These are phyloP conservation scores for Rhineura floridana DNA, from an alignment of 2,113 vertebrate species.

Conservation along the genomic window DNA sequence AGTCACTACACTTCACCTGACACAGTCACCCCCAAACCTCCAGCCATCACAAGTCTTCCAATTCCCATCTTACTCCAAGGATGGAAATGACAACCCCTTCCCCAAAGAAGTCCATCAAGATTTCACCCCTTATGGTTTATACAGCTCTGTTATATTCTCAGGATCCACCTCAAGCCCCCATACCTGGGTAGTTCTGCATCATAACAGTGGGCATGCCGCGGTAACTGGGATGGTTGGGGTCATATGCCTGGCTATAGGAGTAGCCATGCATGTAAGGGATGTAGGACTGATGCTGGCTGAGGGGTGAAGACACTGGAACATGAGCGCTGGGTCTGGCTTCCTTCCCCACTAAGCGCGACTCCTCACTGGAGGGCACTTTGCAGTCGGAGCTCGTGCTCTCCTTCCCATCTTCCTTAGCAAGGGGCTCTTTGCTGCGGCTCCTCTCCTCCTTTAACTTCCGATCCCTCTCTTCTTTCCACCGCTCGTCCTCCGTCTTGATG, in stretches of 20 bases:
- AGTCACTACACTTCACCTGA: not conserved
- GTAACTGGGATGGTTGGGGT: conserved; percentile 96
- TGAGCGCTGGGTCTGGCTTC: conserved; percentile 90
- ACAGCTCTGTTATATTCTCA: not conserved
- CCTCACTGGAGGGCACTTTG: conserved; percentile 82
- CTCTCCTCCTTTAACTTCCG: conserved; percentile 96
- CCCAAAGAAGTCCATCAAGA: not conserved
- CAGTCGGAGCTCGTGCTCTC: conserved; percentile 85
- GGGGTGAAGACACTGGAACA: conserved; percentile 92
- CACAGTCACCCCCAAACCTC: too few species aligned
- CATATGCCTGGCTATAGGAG: conserved; percentile 95
- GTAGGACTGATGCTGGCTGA: conserved; percentile 96
- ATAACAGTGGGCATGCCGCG: conserved; percentile 95
- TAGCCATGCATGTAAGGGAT: conserved; percentile 99
- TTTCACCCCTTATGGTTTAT: too few species aligned
- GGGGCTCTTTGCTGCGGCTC: conserved; percentile 85
- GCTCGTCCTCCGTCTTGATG: conserved; percentile 86
- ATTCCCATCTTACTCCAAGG: not conserved
- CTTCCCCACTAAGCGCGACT: conserved; percentile 88
- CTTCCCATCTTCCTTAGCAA: conserved; percentile 89
- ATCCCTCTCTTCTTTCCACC: conserved; percentile 93
- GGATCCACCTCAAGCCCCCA: not conserved
- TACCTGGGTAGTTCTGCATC: conserved; percentile 99
- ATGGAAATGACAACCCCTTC: not conserved
- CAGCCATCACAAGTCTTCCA: not conserved